A percentile compares a stretch with the other conserved stretches of the same genome.
These are phyloP conservation scores for Gymnocheta viridis DNA, from an alignment of 2,888 invertebrate species.

Conservation along the genomic window DNA sequence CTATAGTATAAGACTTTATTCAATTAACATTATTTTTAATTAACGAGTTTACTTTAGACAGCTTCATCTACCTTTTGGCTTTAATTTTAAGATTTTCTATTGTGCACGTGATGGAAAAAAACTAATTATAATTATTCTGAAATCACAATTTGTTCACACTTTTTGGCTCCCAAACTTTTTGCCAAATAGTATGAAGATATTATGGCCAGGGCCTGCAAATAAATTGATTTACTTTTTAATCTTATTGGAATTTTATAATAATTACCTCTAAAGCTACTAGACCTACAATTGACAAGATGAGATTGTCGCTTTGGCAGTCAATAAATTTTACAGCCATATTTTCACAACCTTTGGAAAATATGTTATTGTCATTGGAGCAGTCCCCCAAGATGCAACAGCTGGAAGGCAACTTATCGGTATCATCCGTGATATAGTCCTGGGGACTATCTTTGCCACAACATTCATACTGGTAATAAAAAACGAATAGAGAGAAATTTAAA, in stretches of 20 bases:
- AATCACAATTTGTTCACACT: constrained; percentile 68
- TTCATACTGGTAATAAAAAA: constrained; percentile 70
- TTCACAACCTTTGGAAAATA: constrained; percentile 75
- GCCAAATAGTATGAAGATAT: constrained; percentile 71
- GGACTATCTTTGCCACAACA: constrained; percentile 77
- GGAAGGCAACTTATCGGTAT: constrained; percentile 73
- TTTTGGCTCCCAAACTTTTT: constrained; percentile 64
- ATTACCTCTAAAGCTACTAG: constrained; percentile 73
- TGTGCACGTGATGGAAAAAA: not conserved
- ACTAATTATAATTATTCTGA: constrained; percentile 60
- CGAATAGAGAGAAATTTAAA: not conserved
- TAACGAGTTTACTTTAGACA: constrained; percentile 49
- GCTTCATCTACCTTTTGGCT: constrained; percentile 17
- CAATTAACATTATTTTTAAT: constrained; percentile 42
- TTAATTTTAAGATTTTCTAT: not conserved
- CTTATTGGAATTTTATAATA: not conserved
- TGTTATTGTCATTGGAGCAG: constrained; percentile 73
- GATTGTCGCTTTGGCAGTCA: constrained; percentile 70
- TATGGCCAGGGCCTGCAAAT: constrained; percentile 69
- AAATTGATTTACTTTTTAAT: not conserved
- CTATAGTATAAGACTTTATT: constrained; percentile 30
- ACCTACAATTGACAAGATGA: constrained; percentile 71
- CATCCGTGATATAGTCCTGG: constrained; percentile 75
- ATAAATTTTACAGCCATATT: constrained; percentile 64
- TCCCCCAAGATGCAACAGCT: constrained; percentile 76